These are phyloP conservation scores for Phymanthus crucifer DNA, from an alignment of 92 coral and sea anemone genomes.

Conservation along the genomic window DNA sequence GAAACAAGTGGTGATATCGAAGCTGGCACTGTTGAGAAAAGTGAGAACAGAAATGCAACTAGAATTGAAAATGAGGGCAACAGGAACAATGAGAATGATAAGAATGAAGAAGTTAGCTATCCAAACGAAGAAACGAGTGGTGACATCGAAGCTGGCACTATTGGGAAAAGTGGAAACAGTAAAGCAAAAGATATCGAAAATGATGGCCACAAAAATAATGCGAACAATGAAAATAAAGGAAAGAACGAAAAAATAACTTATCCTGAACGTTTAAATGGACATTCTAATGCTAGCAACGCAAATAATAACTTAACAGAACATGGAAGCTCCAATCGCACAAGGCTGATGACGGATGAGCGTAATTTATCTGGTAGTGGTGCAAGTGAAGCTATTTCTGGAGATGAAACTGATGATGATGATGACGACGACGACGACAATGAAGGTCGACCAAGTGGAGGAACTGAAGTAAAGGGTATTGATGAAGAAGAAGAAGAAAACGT, in stretches of 20 bases:
- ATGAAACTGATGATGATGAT: background rate
- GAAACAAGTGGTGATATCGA: background rate
- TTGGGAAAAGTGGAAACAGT: background rate
- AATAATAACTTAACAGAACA: background rate
- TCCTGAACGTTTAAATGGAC: background rate
- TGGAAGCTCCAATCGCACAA: background rate
- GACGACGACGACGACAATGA: background rate
- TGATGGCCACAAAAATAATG: background rate
- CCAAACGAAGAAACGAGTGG: background rate
- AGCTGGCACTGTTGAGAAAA: too few species aligned
- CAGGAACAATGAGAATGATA: background rate
- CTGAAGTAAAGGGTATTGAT: background rate
- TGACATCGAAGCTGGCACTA: background rate
- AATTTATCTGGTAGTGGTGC: background rate
- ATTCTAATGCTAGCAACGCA: background rate
- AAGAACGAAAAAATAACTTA: background rate
- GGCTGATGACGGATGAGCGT: too few species aligned
- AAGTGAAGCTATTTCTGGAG: background rate
- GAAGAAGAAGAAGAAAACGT: conserved; percentile 9
- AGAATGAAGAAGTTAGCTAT: background rate
- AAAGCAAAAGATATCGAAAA: background rate
- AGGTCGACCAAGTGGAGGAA: background rate
- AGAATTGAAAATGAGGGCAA: too few species aligned
- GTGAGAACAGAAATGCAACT: too few species aligned
- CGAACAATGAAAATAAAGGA: background rate